Evolutionary conservation across 2,113 vertebrate genomes (phyloP), one percentile per base, ranked within the genome.

Genomic region (Tiliqua scincoides): DNA sequence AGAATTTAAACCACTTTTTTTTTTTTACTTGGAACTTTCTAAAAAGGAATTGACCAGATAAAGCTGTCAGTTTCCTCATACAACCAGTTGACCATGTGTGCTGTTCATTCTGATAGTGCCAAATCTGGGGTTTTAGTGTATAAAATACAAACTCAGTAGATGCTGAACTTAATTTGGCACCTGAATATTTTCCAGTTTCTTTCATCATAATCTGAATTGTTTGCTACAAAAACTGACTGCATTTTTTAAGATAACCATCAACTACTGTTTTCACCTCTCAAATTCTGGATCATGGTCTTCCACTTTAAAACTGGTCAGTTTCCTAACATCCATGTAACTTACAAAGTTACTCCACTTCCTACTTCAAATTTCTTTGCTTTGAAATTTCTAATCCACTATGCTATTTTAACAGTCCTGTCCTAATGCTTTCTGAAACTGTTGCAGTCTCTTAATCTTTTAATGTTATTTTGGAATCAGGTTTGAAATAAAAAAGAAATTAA

Each of bases 401-500:
- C 37, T 35, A 37, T 76, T 82, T 75, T 54, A 61, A 17, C 17
- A 57, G 17, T 43, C 20, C 0, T 75, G 1, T 59, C 48, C 63
- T 77, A 9, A 57, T n/a, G 40, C 17, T 54, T 2, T 20, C 3
- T 15, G 27, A 27, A 79, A 79, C 12, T 67, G 43, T 30, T 84
- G 65, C n/a, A 81, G 72, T 25, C 37, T 37, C n/a, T 8, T 23
- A 27, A n/a, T 77, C 11, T 81, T 68, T 82, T 88, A 15, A 1
- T 0, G 79, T 74, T 6, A 85, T 83, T 92, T 77, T 88, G 25
- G 87, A 63, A 81, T 63, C 94, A 99, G 99, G 91, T 99, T 99
- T 97, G 99, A 99, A 97, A 99, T 99, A 61, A 99, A 99, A 95
- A 99, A 99, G 94, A 99, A 99, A 92, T 96, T 99, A 92, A 99